phyloP scores from a whole-genome alignment of 2,888 invertebrate genomes.

The Oscheius sp. region DNA sequence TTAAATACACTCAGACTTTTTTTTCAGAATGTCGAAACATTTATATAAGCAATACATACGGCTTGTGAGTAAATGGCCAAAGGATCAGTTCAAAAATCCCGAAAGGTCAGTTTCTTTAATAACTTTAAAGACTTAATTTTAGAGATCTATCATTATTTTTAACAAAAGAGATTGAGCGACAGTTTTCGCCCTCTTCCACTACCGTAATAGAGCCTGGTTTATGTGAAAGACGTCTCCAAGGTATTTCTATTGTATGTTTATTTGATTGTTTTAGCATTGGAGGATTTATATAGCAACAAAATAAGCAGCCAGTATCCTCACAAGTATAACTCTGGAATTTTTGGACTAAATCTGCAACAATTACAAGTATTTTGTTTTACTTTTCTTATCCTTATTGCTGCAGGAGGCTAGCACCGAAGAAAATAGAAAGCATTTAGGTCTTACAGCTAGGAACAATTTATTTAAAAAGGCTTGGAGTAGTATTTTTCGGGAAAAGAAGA shows the following conservation, averaged over 20 bases:
- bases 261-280: slow-evolving; percentile 45
- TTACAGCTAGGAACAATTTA: slow-evolving; percentile 36
- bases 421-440: slow-evolving; percentile 46
- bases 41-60: slow-evolving; percentile 62
- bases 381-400: background rate
- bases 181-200: slow-evolving; percentile 34
- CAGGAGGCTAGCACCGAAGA: slow-evolving; percentile 44
- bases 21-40: slow-evolving; percentile 49
- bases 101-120: slow-evolving; percentile 30
- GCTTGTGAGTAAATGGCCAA: slow-evolving; percentile 60
- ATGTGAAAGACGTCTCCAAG: slow-evolving; percentile 41
- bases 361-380: slow-evolving; percentile 33
- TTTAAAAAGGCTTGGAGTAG: slow-evolving; percentile 34
- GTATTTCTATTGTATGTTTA: background rate
- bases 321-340: slow-evolving; percentile 57
- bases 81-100: slow-evolving; percentile 52
- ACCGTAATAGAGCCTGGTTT: slow-evolving; percentile 16
- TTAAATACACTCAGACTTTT: background rate
- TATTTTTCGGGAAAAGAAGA: slow-evolving; percentile 37
- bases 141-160: slow-evolving; percentile 46
- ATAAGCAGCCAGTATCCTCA: slow-evolving; percentile 53
- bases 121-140: slow-evolving; percentile 33
- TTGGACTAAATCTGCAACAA: slow-evolving; percentile 55
- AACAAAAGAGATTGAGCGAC: slow-evolving; percentile 45
- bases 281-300: slow-evolving; percentile 55